Evolutionary conservation across 2,113 vertebrate genomes (phyloP).

Genomic region (Alces alces): DNA sequence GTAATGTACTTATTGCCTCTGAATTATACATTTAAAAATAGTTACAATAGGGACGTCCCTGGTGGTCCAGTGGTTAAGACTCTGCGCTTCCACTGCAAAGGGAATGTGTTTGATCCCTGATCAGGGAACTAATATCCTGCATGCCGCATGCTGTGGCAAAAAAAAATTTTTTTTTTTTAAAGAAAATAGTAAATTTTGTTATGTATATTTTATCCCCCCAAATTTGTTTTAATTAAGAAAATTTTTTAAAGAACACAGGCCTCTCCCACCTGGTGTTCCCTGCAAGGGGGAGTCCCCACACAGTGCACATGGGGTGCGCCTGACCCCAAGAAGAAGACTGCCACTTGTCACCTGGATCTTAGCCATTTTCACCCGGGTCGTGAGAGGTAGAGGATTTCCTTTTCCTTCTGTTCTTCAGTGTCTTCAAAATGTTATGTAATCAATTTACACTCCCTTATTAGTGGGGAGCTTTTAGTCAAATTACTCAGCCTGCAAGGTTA

Average conservation of each 20-base stretch:
- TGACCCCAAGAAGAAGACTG: too few relatives aligned
- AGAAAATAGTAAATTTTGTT: background rate
- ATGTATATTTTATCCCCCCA: background rate
- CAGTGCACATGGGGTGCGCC: rapidly evolving
- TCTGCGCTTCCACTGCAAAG: background rate
- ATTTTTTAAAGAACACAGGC: background rate
- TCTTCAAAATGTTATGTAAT: background rate
- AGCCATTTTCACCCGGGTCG: background rate
- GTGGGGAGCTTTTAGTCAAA: background rate
- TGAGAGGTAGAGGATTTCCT: background rate
- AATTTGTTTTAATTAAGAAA: background rate
- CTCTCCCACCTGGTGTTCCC: background rate
- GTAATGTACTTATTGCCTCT: background rate
- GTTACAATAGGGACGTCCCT: background rate
- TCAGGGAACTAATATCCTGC: background rate
- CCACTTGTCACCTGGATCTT: background rate
- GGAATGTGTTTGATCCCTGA: background rate
- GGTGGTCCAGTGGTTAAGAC: background rate
- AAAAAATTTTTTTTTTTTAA: background rate
- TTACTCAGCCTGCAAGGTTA: background rate
- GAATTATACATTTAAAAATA: background rate
- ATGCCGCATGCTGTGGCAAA: background rate
- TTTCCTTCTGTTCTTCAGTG: background rate
- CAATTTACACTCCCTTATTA: background rate
- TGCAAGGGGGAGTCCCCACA: background rate